phyloP scores from a whole-genome alignment of 1,140 invertebrate species.

The Physella acuta region DNA sequence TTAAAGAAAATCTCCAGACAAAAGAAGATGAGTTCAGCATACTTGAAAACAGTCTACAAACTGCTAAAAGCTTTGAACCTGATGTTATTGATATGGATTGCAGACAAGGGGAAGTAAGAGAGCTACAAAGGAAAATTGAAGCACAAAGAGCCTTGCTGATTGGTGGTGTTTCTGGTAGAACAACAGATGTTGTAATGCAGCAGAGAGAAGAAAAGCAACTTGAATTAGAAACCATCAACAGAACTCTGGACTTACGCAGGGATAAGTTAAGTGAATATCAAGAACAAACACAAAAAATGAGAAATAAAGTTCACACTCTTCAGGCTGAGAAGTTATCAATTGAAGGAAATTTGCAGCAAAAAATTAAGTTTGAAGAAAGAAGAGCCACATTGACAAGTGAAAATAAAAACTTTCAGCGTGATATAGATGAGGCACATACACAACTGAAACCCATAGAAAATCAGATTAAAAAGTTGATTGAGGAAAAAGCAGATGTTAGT shows the following conservation, averaged over 20 bases:
- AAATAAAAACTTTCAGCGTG: constrained; percentile 38
- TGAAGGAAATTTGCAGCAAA: constrained; percentile 55
- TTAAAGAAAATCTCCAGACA: constrained; percentile 33
- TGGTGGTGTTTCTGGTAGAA: constrained; percentile 47
- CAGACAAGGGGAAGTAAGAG: constrained; percentile 44
- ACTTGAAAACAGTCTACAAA: constrained; percentile 42
- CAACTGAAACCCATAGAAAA: constrained; percentile 10
- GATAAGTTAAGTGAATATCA: constrained; percentile 64
- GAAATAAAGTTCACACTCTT: constrained; percentile 65
- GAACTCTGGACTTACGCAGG: constrained; percentile 64
- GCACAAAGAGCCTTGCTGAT: constrained; percentile 36
- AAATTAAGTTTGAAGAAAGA: constrained; percentile 58
- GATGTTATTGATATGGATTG: constrained; percentile 54
- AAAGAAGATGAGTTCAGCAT: constrained; percentile 47
- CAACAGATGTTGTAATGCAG: constrained; percentile 65
- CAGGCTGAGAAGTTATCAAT: constrained; percentile 54
- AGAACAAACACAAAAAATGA: constrained; percentile 65
- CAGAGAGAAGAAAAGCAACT: constrained; percentile 65
- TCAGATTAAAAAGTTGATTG: constrained; percentile 31
- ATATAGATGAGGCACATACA: constrained; percentile 40
- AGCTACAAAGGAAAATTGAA: constrained; percentile 51
- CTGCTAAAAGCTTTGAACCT: constrained; percentile 48
- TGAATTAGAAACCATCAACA: constrained; percentile 61
- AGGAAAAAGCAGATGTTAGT: constrained; percentile 39
- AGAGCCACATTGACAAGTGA: constrained; percentile 55